Evolutionary conservation across 2,888 invertebrate genomes (phyloP), one percentile per base, ranked within the genome.

Genomic region (Proisotoma minuta): DNA sequence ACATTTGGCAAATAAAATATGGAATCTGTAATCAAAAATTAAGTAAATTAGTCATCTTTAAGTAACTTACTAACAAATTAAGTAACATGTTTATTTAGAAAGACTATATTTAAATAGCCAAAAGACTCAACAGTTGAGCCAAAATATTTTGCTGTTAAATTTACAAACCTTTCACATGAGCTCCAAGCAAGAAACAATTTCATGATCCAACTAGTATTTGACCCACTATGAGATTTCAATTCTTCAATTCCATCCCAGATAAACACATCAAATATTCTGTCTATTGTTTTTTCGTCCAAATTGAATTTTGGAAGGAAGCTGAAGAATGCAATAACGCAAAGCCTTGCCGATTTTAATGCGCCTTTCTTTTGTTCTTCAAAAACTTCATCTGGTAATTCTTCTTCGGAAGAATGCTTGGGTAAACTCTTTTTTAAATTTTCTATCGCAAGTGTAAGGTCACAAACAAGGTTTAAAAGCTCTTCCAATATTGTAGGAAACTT

Each of bases 111-210:
- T 22, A 47, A 47, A 18, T 22, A 47, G 47, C 47, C n/a, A 47
- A 4, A 47, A 8, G 28, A 52, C 5, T 8, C 1, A 20, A 1
- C n/a, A 52, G 20, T n/a, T 15, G n/a, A 18, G n/a, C 10, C 5
- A 15, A 15, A 51, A 28, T n/a, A 10, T 24, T 12, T 26, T 39
- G 8, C 15, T 26, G 1, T 49, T 49, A 27, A 28, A 20, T 40
- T 8, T 57, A 29, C 3, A 43, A 20, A 81, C 77, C 87, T 83
- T 0, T 90, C 87, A 78, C 89, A 87, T 59, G 85, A 83, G 68
- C 89, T 86, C 91, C 94, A 96, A 1, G 82, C 80, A 27, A 84
- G 80, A 22, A 95, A 81, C n/a, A 96, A 78, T 76, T 87, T 89
- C 20, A 95, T 78, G 57, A 95, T 60, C 69, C 69, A 69, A 52